Conservation (phyloP, 2,797 vertebrate genomes). For the Sylvilagus floridanus region DNA sequence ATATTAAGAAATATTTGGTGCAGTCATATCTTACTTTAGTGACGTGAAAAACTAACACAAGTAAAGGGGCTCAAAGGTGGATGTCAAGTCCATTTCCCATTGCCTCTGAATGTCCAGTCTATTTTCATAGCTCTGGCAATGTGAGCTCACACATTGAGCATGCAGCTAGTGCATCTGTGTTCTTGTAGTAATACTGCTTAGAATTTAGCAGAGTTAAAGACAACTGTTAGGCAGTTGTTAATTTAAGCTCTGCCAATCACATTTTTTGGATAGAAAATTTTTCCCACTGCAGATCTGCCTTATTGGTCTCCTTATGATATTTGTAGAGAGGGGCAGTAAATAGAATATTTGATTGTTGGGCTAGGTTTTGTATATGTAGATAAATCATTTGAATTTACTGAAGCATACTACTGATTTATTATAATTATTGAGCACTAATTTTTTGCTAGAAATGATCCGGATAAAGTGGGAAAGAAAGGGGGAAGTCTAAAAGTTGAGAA, state of each 20-base stretch:
- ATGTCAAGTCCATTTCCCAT: not conserved
- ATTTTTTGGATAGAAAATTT: not conserved
- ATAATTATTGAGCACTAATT: not conserved
- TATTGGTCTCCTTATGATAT: not conserved
- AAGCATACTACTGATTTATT: not conserved
- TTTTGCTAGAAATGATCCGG: not conserved
- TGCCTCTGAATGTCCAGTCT: conserved; percentile 1
- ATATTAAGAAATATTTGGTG: not conserved
- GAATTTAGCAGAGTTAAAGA: conserved; percentile 23
- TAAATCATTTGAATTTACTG: not conserved
- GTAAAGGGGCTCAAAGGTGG: not conserved
- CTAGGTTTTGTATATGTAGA: not conserved
- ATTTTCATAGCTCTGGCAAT: not conserved
- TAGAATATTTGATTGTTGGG: not conserved
- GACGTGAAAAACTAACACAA: not conserved
- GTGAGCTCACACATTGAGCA: not conserved
- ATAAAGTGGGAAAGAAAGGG: conserved; percentile 6
- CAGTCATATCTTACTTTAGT: not conserved
- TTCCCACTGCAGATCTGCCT: not conserved
- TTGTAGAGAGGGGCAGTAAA: not conserved
- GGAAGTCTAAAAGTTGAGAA: conserved; percentile 41
- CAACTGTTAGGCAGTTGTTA: not conserved
- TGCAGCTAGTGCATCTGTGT: not conserved
- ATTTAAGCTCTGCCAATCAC: not conserved
- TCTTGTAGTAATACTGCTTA: not conserved